Conservation (phyloP, 2,888 invertebrate species). For the Agrotis clavis region DNA sequence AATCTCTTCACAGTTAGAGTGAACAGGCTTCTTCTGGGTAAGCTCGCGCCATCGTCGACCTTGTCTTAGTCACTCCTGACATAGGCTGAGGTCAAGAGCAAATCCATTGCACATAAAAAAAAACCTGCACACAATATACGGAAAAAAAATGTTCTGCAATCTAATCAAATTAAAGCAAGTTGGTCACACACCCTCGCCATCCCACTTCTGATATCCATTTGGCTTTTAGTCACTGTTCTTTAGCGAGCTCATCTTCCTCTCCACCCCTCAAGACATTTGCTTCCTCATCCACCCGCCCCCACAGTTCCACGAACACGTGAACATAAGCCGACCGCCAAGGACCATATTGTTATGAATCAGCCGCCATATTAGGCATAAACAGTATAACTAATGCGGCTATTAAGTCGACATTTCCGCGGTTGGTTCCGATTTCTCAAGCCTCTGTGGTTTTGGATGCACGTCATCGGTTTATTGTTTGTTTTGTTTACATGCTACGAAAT, state of each 20-base stretch:
- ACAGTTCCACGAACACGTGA: constrained; percentile 49
- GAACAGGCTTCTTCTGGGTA: no score
- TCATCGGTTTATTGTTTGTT: constrained; percentile 23
- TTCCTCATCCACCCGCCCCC: constrained; percentile 52
- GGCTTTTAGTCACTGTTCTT: neutral
- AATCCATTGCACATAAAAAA: no score
- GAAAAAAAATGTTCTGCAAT: no score
- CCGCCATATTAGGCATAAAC: constrained; percentile 33
- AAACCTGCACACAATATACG: no score
- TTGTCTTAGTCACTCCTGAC: no score
- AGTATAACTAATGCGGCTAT: constrained; percentile 52
- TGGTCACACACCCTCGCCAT: neutral
- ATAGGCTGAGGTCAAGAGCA: no score
- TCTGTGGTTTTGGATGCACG: constrained; percentile 44
- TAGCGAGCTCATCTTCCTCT: constrained; percentile 32
- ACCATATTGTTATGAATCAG: constrained; percentile 53
- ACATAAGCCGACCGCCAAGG: constrained; percentile 35
- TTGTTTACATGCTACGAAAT: constrained; percentile 34
- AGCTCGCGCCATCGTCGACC: no score
- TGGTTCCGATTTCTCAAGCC: constrained; percentile 38
- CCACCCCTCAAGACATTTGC: constrained; percentile 22
- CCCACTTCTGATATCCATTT: neutral
- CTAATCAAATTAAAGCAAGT: neutral
- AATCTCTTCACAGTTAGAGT: no score
- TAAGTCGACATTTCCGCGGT: constrained; percentile 49